These are phyloP conservation scores for Ammodytes marinus DNA, from an alignment of 2,113 vertebrate species.

Conservation along the genomic window DNA sequence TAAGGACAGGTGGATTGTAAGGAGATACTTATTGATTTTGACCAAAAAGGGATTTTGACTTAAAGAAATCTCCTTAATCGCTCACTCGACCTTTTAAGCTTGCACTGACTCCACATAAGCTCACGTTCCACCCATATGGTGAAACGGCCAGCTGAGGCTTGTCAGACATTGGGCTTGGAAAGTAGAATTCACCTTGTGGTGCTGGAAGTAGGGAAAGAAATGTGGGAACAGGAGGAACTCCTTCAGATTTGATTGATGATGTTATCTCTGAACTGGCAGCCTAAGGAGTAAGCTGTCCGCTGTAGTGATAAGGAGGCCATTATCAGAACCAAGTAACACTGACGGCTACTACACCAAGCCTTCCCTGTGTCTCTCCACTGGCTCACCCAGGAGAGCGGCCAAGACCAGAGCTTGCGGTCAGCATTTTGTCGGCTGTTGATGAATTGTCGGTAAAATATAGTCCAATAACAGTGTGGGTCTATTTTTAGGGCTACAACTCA, in stretches of 20 bases:
- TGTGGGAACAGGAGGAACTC: constrained; percentile 57
- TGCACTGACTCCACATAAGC: neutral
- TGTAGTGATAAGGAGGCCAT: constrained; percentile 62
- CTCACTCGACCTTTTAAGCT: neutral
- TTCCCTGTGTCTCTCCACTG: constrained; percentile 32
- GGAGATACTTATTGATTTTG: too few species aligned
- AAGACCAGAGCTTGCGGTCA: constrained; percentile 51
- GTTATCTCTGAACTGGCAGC: constrained; percentile 65
- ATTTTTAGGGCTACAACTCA: constrained; percentile 60
- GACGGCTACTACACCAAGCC: constrained; percentile 38
- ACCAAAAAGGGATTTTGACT: too few species aligned
- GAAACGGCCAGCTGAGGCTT: constrained; percentile 37
- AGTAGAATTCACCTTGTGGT: constrained; percentile 36
- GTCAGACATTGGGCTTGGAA: constrained; percentile 31
- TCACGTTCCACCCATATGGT: neutral
- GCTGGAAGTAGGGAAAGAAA: constrained; percentile 37
- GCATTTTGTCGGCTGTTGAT: constrained; percentile 63
- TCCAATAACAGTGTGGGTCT: constrained; percentile 60
- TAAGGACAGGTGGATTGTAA: too few species aligned
- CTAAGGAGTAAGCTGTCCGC: constrained; percentile 64
- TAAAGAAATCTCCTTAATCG: too few species aligned
- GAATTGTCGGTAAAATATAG: constrained; percentile 70
- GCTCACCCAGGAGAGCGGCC: constrained; percentile 40
- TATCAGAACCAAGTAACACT: constrained; percentile 56
- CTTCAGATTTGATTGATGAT: constrained; percentile 55